Evolutionary conservation across 2,797 vertebrate species (phyloP), one percentile per base, ranked within the genome.

Genomic region (Diglossa cyanea): DNA sequence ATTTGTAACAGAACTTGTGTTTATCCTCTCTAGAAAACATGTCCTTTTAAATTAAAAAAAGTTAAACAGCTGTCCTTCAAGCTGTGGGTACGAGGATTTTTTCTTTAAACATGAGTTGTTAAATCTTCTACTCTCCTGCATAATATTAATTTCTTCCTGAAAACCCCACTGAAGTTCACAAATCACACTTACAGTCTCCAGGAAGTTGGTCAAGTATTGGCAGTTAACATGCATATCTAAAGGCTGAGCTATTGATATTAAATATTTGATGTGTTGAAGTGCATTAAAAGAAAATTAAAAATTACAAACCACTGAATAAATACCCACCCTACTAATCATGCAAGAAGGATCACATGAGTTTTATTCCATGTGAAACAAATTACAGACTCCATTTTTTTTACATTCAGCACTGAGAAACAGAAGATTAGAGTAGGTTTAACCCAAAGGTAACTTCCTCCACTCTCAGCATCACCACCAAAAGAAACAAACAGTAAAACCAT

Each of bases 401-500:
- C 30, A 86, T 48, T 70, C 13, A 51, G 19, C 48, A 71, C 11
- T 45, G 45, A 25, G 10, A 50, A 86, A 44, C 19, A 30, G 1
- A 54, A 28, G 10, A 65, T n/a, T 79, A 73, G 26, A 85, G 7
- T 25, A 70, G 9, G 11, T 37, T 87, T 58, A 85, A 79, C 7
- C 4, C 44, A 65, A 71, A 80, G 14, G 12, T 23, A 92, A 81
- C 31, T 13, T 47, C 1, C 1, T 0, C 20, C 45, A 44, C 5
- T 1, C 10, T 2, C 1, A 0, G 17, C 2, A 11, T 54, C 28
- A 85, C 28, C 21, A 79, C 3, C 0, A 1, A 31, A 67, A 91
- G 30, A 79, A 89, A 40, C 9, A 70, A 62, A 61, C 17, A 23
- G 30, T n/a, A 80, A 79, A 79, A 76, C 12, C 31, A 35, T 30